Base-by-base conservation (phyloP, 2,113 vertebrate genomes). In the Apistogramma diplotaenia region DNA sequence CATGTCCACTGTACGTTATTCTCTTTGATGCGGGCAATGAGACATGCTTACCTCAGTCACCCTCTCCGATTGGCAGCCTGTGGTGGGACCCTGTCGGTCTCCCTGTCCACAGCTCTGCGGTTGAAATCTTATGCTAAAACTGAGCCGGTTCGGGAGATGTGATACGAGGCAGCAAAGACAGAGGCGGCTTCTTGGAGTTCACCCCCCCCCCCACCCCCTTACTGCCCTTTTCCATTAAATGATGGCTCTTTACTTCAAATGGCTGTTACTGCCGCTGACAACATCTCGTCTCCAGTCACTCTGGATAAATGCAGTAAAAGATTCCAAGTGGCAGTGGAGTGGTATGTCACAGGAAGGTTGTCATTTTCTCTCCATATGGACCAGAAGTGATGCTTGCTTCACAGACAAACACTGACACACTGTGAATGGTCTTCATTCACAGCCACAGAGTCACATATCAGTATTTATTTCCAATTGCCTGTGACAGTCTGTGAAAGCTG, bases 181-280 rank as follows among this genome's bases (percentile, higher is more conserved):
- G 74, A 85, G 56, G 74, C 23, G 9, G 76, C 78, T 82, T 88
- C 83, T 85, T 80, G 16, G 74, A 85, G 65, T 88, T 89, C 84
- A 73, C 29, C 23, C 76, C 84, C 72, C 70, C 79, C 29, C 23
- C 76, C 84, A 67, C 70, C 79, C 76, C 71, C 59, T 40, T 58
- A 78, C 51, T 85, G 82, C 82, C 79, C 73, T 67, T 76, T 55
- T 55, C 82, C 86, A 86, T 91, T 91, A 92, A 87, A 81, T 89
- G 87, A 91, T 83, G 88, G 79, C 75, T 88, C 58, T 76, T 85
- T 81, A 81, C 84, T 91, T 91, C 84, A 89, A 88, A 87, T 80
- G 72, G 61, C 75, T 90, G 91, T 91, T 89, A 91, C 71, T 11
- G 84, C 54, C 12, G 5, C 85, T 87, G 86, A 87, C 93, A 84